Base-by-base conservation (phyloP, 2,797 vertebrate species). In the Centroberyx gerrardi region DNA sequence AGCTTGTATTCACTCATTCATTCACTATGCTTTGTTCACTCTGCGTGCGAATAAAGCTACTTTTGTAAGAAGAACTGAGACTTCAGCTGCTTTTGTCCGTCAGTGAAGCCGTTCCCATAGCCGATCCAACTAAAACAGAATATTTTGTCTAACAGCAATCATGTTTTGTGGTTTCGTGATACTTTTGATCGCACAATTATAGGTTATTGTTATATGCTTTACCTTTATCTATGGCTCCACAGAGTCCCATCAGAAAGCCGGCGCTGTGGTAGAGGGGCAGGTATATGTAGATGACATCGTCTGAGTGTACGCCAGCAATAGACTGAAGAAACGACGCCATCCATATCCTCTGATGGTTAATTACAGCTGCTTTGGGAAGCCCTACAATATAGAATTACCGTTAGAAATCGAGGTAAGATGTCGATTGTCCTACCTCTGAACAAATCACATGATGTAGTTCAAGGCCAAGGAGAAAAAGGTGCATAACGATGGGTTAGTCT, bases 251-350 rank as follows among this genome's bases (percentile, higher is more conserved):
- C 28, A 97, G 8, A 36, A 97, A 91, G 0, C 92, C 97, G 1
- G 96, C 71, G 0, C 87, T 94, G 86, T 98, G 97, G 78, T 97
- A 98, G 18, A 98, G 92, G 15, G 97, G 97, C 9, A 97, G 90
- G 18, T 92, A 82, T 3, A 93, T 28, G 29, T 96, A 97, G 46
- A 97, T 12, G 10, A 95, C 13, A 6, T 98, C 97, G 1, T 95
- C 84, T 0, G 93, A 82, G 12, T 40, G 87, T 1, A 97, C 8
- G 0, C 88, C 86, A 3, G 51, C 81, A 0, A 91, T 0, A 0
- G 1, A 0, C 67, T 82, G 72, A 4, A 96, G 1, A 22, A 71
- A 89, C 2, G 75, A 68, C 4, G 64, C 82, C 13, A 86, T 2
- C 92, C 94, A 94, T 0, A 96, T 0, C 52, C 86, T 94, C 1